Evolutionary conservation across 2,888 invertebrate species (phyloP).

Genomic region (Tanytarsus gracilentus): DNA sequence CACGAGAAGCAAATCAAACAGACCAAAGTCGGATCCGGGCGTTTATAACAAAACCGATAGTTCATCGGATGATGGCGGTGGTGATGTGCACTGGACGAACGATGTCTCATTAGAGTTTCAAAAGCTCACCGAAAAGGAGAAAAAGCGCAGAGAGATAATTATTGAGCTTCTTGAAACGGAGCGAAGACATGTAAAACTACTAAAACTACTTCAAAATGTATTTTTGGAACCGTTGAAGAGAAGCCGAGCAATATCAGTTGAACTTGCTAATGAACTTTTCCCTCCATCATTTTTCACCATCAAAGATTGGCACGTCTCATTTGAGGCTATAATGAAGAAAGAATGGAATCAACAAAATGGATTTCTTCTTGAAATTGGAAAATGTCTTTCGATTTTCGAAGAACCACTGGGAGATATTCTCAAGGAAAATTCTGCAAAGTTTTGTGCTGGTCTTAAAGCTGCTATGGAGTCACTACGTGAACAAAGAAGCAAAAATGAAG

Average conservation of each 20-base stretch:
- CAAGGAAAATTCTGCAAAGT: slow-evolving; percentile 65
- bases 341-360: slow-evolving; percentile 57
- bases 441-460: slow-evolving; percentile 77
- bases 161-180: slow-evolving; percentile 78
- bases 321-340: slow-evolving; percentile 63
- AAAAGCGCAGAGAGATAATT: slow-evolving; percentile 84
- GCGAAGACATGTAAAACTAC: slow-evolving; percentile 72
- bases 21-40: slow-evolving; percentile 73
- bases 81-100: slow-evolving; percentile 68
- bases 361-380: slow-evolving; percentile 66
- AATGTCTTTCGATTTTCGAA: slow-evolving; percentile 65
- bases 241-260: slow-evolving; percentile 56
- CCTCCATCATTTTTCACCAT: slow-evolving; percentile 72
- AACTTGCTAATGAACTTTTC: slow-evolving; percentile 66
- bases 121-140: slow-evolving; percentile 68
- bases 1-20: slow-evolving; percentile 54
- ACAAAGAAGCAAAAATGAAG: slow-evolving; percentile 65
- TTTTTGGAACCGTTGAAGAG: slow-evolving; percentile 70
- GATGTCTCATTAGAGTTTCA: slow-evolving; percentile 65
- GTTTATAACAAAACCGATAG: slow-evolving; percentile 38
- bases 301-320: slow-evolving; percentile 62
- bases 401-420: slow-evolving; percentile 64
- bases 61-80: slow-evolving; percentile 37
- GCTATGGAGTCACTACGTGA: slow-evolving; percentile 71
- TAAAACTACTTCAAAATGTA: slow-evolving; percentile 71